phyloP scores from a whole-genome alignment of 1,140 invertebrate genomes.

The Drosophila kurseongensis region DNA sequence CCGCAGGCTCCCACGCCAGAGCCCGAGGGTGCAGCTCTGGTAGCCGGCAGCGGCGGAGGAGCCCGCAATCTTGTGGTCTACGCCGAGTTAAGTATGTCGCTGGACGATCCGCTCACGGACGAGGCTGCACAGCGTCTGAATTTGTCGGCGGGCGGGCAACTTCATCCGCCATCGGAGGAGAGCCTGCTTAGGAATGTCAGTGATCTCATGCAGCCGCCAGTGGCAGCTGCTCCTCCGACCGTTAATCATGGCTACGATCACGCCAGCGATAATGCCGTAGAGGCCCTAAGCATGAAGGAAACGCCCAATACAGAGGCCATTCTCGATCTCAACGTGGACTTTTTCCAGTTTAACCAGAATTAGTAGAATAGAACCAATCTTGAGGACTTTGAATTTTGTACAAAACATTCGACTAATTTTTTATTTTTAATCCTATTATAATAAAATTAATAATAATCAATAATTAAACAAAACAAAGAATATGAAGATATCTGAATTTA shows the following conservation, averaged over 20 bases:
- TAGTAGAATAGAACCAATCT: conserved; percentile 9
- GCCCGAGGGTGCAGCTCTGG: conserved; percentile 36
- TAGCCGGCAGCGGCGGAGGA: conserved; percentile 8
- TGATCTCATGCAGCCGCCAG: conserved; percentile 74
- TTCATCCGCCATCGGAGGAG: conserved; percentile 79
- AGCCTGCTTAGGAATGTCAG: conserved; percentile 75
- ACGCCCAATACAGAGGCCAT: conserved; percentile 57
- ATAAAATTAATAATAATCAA: too few species aligned
- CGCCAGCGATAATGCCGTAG: conserved; percentile 82
- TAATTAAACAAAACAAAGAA: too few species aligned
- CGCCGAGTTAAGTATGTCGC: conserved; percentile 74
- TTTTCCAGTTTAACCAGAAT: conserved; percentile 80
- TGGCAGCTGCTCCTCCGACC: conserved; percentile 49
- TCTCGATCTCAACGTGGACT: conserved; percentile 77
- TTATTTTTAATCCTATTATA: too few species aligned
- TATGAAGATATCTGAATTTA: not conserved
- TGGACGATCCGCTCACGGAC: conserved; percentile 79
- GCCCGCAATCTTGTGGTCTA: conserved; percentile 70
- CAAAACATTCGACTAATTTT: too few species aligned
- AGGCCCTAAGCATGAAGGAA: conserved; percentile 77
- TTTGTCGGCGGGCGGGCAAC: conserved; percentile 76
- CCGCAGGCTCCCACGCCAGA: conserved; percentile 62
- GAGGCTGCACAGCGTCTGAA: conserved; percentile 81
- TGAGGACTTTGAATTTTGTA: too few species aligned
- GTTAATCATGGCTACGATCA: conserved; percentile 75